Base-by-base conservation (phyloP, 1,140 invertebrate species). In the Macrocentrus cingulum region DNA sequence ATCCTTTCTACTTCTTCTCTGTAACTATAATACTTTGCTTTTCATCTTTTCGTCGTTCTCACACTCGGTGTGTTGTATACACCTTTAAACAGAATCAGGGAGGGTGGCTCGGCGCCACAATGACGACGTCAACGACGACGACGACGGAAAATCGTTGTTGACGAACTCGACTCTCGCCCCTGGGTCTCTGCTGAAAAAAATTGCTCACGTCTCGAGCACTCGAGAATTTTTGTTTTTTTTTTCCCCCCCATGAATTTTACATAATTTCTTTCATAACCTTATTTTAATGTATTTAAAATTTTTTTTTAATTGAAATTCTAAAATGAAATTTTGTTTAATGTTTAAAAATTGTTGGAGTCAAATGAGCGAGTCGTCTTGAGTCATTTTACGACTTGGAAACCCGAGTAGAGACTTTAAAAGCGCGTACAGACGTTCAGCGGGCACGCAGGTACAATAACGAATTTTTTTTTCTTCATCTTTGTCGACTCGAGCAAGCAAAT, bases 321-420 rank as follows among this genome's bases (percentile, higher is more conserved):
- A 4, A 29, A 29, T 5, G 9, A 29, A 29, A 29, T 29, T n/a
- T 29, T 29, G 25, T 29, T 29, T 4, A 29, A 29, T 29, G 25
- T 29, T 29, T 29, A 29, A 29, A 29, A 29, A 20, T 13, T 20
- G 18, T 51, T 25, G 19, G 48, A 51, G 48, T 51, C 29, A 34
- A 15, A 34, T 32, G 48, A 51, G 36, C 19, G 48, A 51, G 48
- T 51, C 18, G 29, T 51, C 48, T 63, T 64, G 66, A 59, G 25
- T 29, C 25, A 63, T 69, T 74, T 71, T 68, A 73, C 66, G 67
- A 66, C 63, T 66, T 56, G 48, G 67, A 68, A 73, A 72, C 59
- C 49, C 56, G 25, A 29, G 4, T n/a, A n/a, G 69, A 72, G 60
- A 49, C 62, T 22, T 48, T n/a, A n/a, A n/a, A n/a, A 19, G 36